These are phyloP conservation scores for Bombus waltoni DNA, from an alignment of 1,140 invertebrate genomes.

Conservation along the genomic window DNA sequence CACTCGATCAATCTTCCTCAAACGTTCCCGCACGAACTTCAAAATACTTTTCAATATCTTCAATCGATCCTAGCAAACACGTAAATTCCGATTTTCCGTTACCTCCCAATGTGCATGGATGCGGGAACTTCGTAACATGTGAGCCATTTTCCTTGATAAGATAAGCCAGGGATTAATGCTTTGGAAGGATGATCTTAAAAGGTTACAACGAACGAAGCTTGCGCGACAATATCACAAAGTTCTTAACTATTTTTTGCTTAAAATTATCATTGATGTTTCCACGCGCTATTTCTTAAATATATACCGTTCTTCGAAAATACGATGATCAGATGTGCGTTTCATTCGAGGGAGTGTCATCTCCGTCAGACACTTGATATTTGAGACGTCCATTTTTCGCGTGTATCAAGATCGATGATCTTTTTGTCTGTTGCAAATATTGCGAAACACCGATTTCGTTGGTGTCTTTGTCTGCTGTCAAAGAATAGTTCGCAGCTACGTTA, in stretches of 20 bases:
- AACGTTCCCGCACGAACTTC: background rate
- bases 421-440: background rate
- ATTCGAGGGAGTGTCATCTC: background rate
- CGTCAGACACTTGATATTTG: conserved; percentile 3
- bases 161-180: conserved; percentile 36
- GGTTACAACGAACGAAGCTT: background rate
- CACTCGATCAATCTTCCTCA: background rate
- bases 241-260: too few species aligned
- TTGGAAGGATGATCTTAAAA: background rate
- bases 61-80: conserved; percentile 2
- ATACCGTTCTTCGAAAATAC: background rate
- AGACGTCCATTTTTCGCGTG: conserved; percentile 24
- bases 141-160: background rate
- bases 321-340: conserved; percentile 53
- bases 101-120: too few species aligned
- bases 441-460: background rate
- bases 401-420: conserved; percentile 11
- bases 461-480: background rate
- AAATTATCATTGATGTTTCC: background rate
- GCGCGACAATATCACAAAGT: background rate
- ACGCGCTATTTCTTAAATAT: background rate
- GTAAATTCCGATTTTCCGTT: background rate
- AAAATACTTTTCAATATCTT: background rate
- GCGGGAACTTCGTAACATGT: background rate
- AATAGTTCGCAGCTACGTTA: background rate